Evolutionary conservation across 2,113 vertebrate genomes (phyloP), one percentile per base, ranked within the genome.

Genomic region (Gallinago media): DNA sequence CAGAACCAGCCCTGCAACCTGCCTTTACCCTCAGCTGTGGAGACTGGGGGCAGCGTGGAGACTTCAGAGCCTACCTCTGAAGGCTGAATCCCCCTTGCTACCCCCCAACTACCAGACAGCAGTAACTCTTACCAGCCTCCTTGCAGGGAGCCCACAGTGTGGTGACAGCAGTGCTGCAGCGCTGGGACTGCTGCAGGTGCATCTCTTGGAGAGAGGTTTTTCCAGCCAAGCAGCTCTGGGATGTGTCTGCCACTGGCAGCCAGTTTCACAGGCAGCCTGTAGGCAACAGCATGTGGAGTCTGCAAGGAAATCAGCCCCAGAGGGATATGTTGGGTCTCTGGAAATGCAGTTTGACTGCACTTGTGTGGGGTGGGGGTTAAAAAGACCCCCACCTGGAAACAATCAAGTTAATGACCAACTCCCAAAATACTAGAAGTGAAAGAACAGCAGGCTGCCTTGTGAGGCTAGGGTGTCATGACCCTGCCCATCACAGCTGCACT

Each of bases 131-230:
- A 52, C 29, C 62, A 61, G 72, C 36, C 36, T 66, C 36, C 58
- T 66, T 0, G 0, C 49, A 54, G 19, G 46, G 40, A 74, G 40
- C 38, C 26, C 1, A 1, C 47, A 59, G 66, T 9, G 3, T 0
- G 0, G 34, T 2, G 16, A 50, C 12, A 61, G 36, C 1, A 1
- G 15, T 26, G 42, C 36, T 23, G 31, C 22, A 8, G 78, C 0
- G 0, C 87, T 12, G 32, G 75, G 7, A 79, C 15, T 4, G 2
- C 49, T 4, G 27, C 36, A 7, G 18, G 20, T 1, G 1, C 34
- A 68, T 12, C 31, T 31, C 54, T 19, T 22, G 65, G 20, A 62
- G 22, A 2, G 0, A 14, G 16, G 17, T 21, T 66, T 49, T 44
- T 61, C 38, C 6, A 1, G 13, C 27, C 1, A 0, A 11, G 8